Evolutionary conservation across 2,888 invertebrate species (phyloP).

Genomic region (Odiellus spinosus): DNA sequence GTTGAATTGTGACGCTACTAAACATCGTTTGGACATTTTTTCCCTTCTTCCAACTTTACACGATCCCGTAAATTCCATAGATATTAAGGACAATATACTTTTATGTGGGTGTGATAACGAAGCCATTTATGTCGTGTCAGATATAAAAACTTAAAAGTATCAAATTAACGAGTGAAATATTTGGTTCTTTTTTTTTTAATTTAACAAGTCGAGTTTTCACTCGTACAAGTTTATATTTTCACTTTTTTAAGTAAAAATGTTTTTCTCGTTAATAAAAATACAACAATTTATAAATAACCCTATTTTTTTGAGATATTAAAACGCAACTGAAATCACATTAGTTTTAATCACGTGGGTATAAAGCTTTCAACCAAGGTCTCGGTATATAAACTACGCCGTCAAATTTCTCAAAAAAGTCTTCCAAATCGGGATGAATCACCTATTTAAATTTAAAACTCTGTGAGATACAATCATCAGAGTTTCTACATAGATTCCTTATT

Average conservation of each 20-base stretch:
- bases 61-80: slow-evolving; percentile 64
- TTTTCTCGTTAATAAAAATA: no score
- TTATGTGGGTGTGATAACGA: slow-evolving; percentile 77
- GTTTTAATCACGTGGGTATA: slow-evolving; percentile 33
- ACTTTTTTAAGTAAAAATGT: no score
- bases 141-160: slow-evolving; percentile 4
- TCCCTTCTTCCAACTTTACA: slow-evolving; percentile 56
- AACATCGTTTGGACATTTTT: slow-evolving; percentile 46
- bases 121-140: slow-evolving; percentile 55
- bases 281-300: no score
- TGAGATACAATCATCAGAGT: no score
- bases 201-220: no score
- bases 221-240: no score
- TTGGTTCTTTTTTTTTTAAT: no score
- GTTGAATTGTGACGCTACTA: slow-evolving; percentile 51
- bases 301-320: neutral
- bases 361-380: slow-evolving; percentile 29
- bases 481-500: no score
- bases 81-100: slow-evolving; percentile 54
- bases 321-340: neutral
- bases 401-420: slow-evolving; percentile 32
- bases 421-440: slow-evolving; percentile 31
- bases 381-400: slow-evolving; percentile 36
- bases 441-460: no score
- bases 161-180: no score